phyloP scores from a whole-genome alignment of 2,113 vertebrate genomes.

The Eulacestoma nigropectus region DNA sequence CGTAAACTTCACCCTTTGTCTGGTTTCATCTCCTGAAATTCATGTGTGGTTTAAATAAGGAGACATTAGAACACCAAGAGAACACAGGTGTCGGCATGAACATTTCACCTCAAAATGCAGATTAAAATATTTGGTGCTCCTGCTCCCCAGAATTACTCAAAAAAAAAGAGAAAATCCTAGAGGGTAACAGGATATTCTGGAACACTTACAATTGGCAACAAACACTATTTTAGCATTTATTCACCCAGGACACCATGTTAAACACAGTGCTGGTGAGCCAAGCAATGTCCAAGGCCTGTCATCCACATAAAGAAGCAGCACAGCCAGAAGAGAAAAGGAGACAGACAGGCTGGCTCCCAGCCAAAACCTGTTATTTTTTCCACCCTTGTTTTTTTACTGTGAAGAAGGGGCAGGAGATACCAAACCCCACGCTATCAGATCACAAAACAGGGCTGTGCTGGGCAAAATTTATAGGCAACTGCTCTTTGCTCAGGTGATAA shows the following conservation, averaged over 20 bases:
- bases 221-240: constrained; percentile 39
- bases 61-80: constrained; percentile 46
- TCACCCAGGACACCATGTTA: constrained; percentile 33
- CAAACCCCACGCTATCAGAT: constrained; percentile 19
- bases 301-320: constrained; percentile 45
- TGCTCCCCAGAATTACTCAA: constrained; percentile 31
- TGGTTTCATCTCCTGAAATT: constrained; percentile 97
- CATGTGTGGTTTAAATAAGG: constrained; percentile 78
- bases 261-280: constrained; percentile 57
- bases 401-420: constrained; percentile 15
- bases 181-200: constrained; percentile 38
- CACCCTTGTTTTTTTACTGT: too few species aligned
- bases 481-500: background rate
- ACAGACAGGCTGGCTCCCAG: constrained; percentile 37
- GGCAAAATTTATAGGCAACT: background rate
- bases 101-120: constrained; percentile 39
- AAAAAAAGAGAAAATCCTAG: background rate
- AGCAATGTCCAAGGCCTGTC: constrained; percentile 54
- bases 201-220: constrained; percentile 36
- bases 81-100: background rate
- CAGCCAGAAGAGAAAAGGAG: constrained; percentile 50
- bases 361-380: background rate
- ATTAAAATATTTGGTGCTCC: constrained; percentile 50
- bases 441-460: constrained; percentile 17
- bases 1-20: constrained; percentile 97